Conservation (phyloP, 2,113 vertebrate genomes). For the Hypocryptadius cinnamomeus region DNA sequence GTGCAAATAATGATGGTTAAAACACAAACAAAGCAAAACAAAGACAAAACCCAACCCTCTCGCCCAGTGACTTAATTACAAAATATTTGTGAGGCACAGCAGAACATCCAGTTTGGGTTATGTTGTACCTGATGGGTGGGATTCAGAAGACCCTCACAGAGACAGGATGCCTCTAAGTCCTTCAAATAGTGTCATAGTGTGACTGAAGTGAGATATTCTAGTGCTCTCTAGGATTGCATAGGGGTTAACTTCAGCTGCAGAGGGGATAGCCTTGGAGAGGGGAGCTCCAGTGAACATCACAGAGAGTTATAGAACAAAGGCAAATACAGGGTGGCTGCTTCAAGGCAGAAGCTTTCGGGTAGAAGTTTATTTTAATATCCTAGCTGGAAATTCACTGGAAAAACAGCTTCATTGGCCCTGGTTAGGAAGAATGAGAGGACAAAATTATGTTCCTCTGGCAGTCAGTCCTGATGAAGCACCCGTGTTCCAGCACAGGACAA, state of each 20-base stretch:
- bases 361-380: neutral
- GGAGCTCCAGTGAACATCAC: neutral
- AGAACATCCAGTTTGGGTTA: neutral
- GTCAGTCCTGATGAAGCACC: neutral
- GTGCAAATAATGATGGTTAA: neutral
- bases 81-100: neutral
- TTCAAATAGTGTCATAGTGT: neutral
- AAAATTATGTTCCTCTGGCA: neutral
- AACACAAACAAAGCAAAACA: neutral
- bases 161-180: neutral
- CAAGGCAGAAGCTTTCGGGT: neutral
- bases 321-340: neutral
- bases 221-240: neutral
- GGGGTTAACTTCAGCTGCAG: neutral
- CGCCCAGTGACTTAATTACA: neutral
- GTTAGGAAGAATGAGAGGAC: neutral
- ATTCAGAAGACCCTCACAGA: neutral
- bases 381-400: slow-evolving; percentile 11
- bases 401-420: neutral
- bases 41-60: neutral
- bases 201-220: neutral
- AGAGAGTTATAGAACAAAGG: neutral
- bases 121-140: neutral
- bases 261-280: neutral
- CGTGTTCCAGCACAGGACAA: neutral